Percentiles rank a stretch among this genome's conserved stretches.
These are phyloP conservation scores for Piprites chloris DNA, from an alignment of 2,113 vertebrate species.

Conservation along the genomic window DNA sequence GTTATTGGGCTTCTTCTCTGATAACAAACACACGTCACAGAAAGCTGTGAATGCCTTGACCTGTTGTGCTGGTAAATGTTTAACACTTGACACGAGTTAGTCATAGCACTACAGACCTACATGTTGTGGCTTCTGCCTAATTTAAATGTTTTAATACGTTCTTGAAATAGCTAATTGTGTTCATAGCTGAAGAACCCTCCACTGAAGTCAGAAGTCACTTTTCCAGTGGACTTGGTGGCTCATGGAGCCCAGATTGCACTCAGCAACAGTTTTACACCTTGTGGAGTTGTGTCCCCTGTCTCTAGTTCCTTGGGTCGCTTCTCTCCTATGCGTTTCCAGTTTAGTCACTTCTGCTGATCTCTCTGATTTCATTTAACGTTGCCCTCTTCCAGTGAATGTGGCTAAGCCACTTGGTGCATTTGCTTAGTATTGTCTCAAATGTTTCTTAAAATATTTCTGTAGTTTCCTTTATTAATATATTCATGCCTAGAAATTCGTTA, in stretches of 20 bases:
- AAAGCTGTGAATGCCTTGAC: neutral
- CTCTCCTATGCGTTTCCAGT: neutral
- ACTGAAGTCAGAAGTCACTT: neutral
- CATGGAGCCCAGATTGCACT: neutral
- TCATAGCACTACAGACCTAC: neutral
- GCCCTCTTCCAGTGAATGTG: neutral
- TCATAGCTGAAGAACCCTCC: neutral
- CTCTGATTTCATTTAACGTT: neutral
- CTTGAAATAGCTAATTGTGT: neutral
- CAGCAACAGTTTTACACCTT: neutral
- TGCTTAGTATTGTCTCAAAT: neutral
- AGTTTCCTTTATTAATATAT: neutral
- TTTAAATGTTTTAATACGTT: neutral
- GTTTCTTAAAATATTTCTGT: neutral
- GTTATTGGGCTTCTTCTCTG: neutral
- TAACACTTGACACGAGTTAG: neutral
- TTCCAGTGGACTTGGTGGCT: neutral
- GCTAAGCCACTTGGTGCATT: neutral
- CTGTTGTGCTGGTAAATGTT: neutral
- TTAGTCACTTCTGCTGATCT: neutral
- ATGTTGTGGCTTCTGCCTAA: neutral
- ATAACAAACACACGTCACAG: neutral
- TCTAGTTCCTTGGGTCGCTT: neutral
- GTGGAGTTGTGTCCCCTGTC: accelerated
- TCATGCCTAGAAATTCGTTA: neutral